Evolutionary conservation across 2,797 vertebrate genomes (phyloP), one percentile per base, ranked within the genome.

Genomic region (Enteromius fasciolatus): DNA sequence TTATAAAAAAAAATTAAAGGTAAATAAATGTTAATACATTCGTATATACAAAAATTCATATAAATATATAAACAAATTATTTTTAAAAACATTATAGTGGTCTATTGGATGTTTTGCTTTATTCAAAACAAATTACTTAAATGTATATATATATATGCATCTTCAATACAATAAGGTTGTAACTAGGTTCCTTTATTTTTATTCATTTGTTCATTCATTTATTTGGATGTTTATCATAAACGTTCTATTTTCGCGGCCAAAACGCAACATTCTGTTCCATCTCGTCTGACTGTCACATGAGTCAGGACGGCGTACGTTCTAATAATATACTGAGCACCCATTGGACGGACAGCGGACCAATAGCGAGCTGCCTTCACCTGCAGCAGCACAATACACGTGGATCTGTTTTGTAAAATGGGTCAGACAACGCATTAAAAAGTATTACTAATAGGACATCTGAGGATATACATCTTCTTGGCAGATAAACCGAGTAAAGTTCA

Each of bases 261-360:
- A 73, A 20, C 48, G 20, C 1, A 0, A 72, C 9, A 48, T 74
- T 33, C 3, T 44, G 20, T 68, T 68, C 36, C 20, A 4, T 6
- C 12, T 3, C 9, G 2, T 63, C 14, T 20, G 15, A 46, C 8
- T 20, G n/a, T 68, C 77, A 72, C 68, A 17, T 41, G 39, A 2
- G 41, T 44, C 41, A 44, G 48, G 78, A 46, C 20, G 4, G 10
- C 3, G 66, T 46, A 14, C 33, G 44, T 11, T 52, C 78, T 81
- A 63, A 68, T 52, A 78, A 75, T 78, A 79, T 50, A n/a, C 2
- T 2, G 23, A 18, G 4, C 20, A 14, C 23, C 20, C 52, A 84
- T 86, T 81, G 80, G 64, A 31, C 70, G 31, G 23, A 70, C 31
- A 33, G 44, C 12, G 23, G 61, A 74, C 83, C 83, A 86, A 84